Percentiles rank a stretch among this genome's conserved stretches.
phyloP scores from a whole-genome alignment of 2,113 vertebrate species.

The Aptenodytes patagonicus region DNA sequence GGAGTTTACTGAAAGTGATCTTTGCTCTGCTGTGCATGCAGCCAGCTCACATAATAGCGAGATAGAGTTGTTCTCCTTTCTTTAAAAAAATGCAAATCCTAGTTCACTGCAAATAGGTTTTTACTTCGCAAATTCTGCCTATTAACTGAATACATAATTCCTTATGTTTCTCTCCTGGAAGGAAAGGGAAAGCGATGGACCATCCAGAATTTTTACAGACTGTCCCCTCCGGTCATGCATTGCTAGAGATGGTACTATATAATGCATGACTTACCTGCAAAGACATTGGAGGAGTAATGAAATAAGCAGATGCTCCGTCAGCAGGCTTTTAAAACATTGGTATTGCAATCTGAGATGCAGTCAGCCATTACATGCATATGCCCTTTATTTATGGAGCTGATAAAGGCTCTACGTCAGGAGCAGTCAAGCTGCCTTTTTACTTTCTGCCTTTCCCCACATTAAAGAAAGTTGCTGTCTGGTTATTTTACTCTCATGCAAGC shows the following conservation, averaged over 20 bases:
- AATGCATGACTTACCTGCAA: slow-evolving; percentile 33
- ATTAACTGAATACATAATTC: neutral
- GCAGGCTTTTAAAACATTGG: slow-evolving; percentile 55
- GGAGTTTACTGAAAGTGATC: slow-evolving; percentile 2
- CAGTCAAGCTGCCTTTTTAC: neutral
- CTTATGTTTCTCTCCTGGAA: neutral
- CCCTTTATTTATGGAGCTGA: slow-evolving; percentile 52
- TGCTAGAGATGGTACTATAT: neutral
- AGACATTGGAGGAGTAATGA: slow-evolving; percentile 23
- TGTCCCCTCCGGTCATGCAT: neutral
- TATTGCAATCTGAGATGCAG: slow-evolving; percentile 51
- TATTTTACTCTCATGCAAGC: neutral
- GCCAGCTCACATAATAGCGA: neutral
- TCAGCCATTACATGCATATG: slow-evolving; percentile 20
- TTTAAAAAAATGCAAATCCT: neutral
- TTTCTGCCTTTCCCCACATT: neutral
- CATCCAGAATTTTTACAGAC: slow-evolving; percentile 4
- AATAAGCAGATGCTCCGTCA: slow-evolving; percentile 61
- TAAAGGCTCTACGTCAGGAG: neutral
- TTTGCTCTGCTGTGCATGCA: neutral
- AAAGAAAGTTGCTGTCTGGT: neutral
- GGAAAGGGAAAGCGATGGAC: neutral
- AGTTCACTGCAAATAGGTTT: neutral
- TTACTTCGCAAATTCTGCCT: neutral
- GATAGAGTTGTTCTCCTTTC: neutral